These are phyloP conservation scores for Hemitrygon akajei DNA, from an alignment of 2,797 vertebrate species.

Conservation along the genomic window DNA sequence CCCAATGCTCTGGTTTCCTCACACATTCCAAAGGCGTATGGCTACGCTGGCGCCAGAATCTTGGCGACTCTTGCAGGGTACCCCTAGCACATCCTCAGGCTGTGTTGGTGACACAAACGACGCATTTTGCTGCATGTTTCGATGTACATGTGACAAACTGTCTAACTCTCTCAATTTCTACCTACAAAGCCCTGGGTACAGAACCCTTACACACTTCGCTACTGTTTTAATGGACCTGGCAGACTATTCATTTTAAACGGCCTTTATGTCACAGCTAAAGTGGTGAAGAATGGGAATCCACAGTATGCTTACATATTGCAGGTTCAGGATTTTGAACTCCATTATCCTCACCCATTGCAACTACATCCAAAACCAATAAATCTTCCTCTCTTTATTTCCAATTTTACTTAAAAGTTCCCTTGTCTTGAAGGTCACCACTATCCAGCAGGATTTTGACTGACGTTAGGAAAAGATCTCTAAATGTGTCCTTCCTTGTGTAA, in stretches of 20 bases:
- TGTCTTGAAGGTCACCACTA: neutral
- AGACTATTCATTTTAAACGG: neutral
- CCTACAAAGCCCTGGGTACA: too few species aligned
- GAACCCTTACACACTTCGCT: neutral
- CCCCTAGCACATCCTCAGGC: too few species aligned
- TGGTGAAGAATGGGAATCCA: neutral
- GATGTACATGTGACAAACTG: too few species aligned
- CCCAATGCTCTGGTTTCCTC: too few species aligned
- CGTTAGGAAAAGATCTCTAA: conserved; percentile 9
- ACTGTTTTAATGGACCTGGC: neutral
- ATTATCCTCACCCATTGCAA: neutral
- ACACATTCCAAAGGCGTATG: too few species aligned
- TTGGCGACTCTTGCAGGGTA: too few species aligned
- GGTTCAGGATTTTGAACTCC: neutral
- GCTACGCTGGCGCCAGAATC: too few species aligned
- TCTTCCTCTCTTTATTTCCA: neutral
- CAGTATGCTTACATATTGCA: neutral
- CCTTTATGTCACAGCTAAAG: neutral
- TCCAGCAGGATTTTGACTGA: neutral
- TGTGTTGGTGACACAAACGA: too few species aligned
- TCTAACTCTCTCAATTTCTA: too few species aligned
- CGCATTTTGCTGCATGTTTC: too few species aligned
- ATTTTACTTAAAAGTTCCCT: neutral
- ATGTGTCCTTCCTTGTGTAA: conserved; percentile 33
- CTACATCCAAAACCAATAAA: neutral